Conservation (phyloP, 1,140 invertebrate genomes). For the Hetaerina americana region DNA sequence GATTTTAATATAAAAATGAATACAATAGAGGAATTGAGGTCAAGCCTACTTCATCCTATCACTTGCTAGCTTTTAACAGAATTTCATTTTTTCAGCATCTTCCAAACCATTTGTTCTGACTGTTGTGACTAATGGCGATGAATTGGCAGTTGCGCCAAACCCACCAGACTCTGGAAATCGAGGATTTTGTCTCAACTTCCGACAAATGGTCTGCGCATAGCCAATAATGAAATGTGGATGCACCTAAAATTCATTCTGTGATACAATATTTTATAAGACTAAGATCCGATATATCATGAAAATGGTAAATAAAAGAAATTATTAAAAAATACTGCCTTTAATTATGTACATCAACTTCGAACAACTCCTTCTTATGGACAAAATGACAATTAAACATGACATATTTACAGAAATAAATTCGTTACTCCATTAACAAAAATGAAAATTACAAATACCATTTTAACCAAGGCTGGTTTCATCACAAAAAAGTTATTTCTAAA, state of each 20-base stretch:
- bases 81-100: conserved; percentile 31
- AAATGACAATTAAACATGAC: too few species aligned
- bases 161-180: conserved; percentile 48
- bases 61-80: conserved; percentile 10
- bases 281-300: not conserved
- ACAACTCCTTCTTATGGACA: too few species aligned
- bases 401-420: too few species aligned
- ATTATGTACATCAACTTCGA: too few species aligned
- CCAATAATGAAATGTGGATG: conserved; percentile 13
- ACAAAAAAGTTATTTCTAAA: too few species aligned
- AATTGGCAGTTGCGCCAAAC: conserved; percentile 27
- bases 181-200: conserved; percentile 55
- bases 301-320: not conserved
- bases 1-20: too few species aligned
- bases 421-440: too few species aligned
- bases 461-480: too few species aligned
- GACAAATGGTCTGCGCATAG: conserved; percentile 45
- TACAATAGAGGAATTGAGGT: too few species aligned
- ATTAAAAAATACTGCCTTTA: not conserved
- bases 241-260: too few species aligned
- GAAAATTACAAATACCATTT: too few species aligned
- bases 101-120: conserved; percentile 59
- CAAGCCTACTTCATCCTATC: conserved; percentile 10
- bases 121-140: conserved; percentile 48
- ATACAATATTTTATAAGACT: not conserved